Percentiles rank a stretch among this genome's conserved stretches.
These are phyloP conservation scores for Baryphthengus martii DNA, from an alignment of 2,113 vertebrate species.

Conservation along the genomic window DNA sequence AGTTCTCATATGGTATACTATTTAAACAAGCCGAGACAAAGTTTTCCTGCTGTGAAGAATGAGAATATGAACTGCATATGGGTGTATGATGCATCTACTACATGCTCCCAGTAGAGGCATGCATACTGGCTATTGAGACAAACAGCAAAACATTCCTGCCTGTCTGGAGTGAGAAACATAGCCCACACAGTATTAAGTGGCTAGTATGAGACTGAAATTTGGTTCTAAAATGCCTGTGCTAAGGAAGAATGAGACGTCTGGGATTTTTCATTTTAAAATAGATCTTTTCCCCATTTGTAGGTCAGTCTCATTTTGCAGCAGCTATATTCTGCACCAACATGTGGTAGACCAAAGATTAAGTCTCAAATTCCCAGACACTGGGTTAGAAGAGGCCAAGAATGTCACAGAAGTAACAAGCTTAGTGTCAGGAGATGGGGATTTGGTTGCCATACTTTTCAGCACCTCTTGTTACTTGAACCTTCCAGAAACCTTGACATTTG, in stretches of 20 bases:
- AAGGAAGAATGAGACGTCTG: neutral
- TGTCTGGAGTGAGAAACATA: slow-evolving; percentile 46
- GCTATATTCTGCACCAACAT: slow-evolving; percentile 62
- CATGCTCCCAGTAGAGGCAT: neutral
- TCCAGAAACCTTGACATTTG: neutral
- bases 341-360: slow-evolving; percentile 61
- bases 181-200: neutral
- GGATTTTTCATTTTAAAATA: slow-evolving; percentile 68
- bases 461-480: slow-evolving; percentile 40
- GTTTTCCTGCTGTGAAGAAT: neutral
- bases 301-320: slow-evolving; percentile 47
- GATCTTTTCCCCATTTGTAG: slow-evolving; percentile 23
- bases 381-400: slow-evolving; percentile 65
- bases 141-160: slow-evolving; percentile 46
- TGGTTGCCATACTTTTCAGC: slow-evolving; percentile 46
- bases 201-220: slow-evolving; percentile 27
- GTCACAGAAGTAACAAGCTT: slow-evolving; percentile 49
- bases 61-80: neutral
- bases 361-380: slow-evolving; percentile 73
- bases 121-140: neutral
- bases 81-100: neutral
- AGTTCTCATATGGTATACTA: neutral
- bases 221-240: slow-evolving; percentile 40
- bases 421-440: slow-evolving; percentile 26
- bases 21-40: neutral